phyloP scores from a whole-genome alignment of 2,113 vertebrate genomes.

The Lonchura striata region DNA sequence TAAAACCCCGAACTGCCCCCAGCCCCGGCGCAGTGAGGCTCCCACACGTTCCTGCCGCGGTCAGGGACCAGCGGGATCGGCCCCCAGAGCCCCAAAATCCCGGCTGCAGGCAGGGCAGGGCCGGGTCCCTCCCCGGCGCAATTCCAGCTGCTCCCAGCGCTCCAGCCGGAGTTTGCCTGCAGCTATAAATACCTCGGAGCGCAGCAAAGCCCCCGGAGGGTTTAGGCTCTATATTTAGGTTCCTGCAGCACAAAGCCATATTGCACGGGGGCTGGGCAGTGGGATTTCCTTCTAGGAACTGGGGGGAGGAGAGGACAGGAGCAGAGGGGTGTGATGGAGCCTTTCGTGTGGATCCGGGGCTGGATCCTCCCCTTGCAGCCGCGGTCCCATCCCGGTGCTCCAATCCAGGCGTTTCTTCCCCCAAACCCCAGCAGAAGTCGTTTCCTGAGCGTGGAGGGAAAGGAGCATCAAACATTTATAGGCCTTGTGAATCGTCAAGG shows the following conservation, averaged over 20 bases:
- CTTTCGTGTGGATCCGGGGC: fast-evolving
- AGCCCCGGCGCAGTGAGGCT: fast-evolving
- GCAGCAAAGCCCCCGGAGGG: conserved; percentile 24
- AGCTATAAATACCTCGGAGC: conserved; percentile 39
- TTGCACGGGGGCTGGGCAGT: neutral
- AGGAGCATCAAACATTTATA: conserved; percentile 42
- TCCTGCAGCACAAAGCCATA: conserved; percentile 21
- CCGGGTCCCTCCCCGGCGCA: fast-evolving
- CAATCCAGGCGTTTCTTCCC: fast-evolving
- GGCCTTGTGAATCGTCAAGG: neutral
- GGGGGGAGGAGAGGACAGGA: neutral
- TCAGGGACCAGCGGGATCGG: fast-evolving
- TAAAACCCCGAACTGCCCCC: neutral
- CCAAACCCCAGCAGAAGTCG: neutral
- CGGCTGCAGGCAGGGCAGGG: neutral
- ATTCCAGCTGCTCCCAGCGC: neutral
- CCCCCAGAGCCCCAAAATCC: too few relatives aligned
- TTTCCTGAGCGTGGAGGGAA: neutral
- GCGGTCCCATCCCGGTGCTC: neutral
- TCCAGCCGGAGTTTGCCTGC: neutral
- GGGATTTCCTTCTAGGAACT: conserved; percentile 17
- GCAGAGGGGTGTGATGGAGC: neutral
- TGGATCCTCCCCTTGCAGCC: neutral
- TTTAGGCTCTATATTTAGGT: conserved; percentile 17
- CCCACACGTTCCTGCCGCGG: fast-evolving